Base-by-base conservation (phyloP, 2,797 vertebrate genomes). In the Syndactyla subalaris region DNA sequence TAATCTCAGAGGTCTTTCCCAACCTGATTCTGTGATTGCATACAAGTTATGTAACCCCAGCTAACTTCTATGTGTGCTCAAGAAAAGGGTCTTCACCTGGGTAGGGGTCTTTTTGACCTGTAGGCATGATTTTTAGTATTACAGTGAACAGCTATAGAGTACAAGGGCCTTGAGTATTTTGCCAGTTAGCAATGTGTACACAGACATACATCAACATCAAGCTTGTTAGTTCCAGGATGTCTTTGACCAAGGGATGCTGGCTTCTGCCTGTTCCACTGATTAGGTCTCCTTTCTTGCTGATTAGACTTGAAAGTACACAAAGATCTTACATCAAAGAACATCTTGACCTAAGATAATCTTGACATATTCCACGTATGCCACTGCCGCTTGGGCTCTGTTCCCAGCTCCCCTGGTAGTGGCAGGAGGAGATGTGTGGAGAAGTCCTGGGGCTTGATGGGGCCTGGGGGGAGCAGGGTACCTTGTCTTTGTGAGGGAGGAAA, bases 391-490 rank as follows among this genome's bases (percentile, higher is more conserved):
- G 14, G 43, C 16, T 43, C 13, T 15, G 2, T 9, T 39, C 6
- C 7, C 13, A 7, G 27, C 26, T 49, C 0, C 4, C 5, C 2
- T 8, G 9, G 15, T 15, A 18, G 23, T 8, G 38, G 54, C 6
- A 2, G 57, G 45, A 48, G 58, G 18, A 52, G 15, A 29, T 39
- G 22, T 5, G 1, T 14, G 20, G 30, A 71, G 36, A 46, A 10
- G 34, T 14, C 6, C 8, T 16, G 9, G 16, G 29, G 20, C 24
- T 26, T 18, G 16, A 7, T 5, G n/a, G 15, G 15, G 24, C 7
- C 14, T 27, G 14, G 15, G 12, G 13, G 17, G 16, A 51, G 29
- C 17, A 39, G 12, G 27, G 7, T 46, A 30, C 22, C 41, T 26
- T 46, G 27, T 36, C 41, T 38, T 57, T 10, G 12, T 26, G 45